Evolutionary conservation across 2,888 invertebrate genomes (phyloP), one percentile per base, ranked within the genome.

Genomic region (Mythimna ferrago): DNA sequence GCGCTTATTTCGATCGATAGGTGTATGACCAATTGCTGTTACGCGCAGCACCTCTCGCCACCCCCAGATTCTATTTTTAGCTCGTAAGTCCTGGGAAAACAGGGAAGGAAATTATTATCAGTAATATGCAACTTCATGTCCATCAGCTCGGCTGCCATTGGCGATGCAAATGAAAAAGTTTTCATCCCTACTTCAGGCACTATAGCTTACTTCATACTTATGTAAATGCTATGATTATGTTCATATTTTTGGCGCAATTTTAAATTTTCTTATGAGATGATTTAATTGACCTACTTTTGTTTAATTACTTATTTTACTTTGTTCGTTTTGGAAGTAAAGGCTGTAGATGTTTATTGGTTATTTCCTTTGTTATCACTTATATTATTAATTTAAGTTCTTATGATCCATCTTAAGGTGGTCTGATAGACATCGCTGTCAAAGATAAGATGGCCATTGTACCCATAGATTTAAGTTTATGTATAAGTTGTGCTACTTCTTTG

Each of bases 1-100:
- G 81, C 80, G 81, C 83, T 82, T 81, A 75, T 81, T 65, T 10
- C 74, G 80, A 81, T 81, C 81, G 71, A 81, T 81, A 74, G 66
- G 32, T 71, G 71, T 81, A 81, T 79, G 60, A 83, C 75, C 83
- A 79, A 81, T 81, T 79, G 80, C 75, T 80, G 80, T 71, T 68
- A 66, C 16, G 83, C 81, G 80, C 81, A 79, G 75, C 60, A 69
- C 83, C 66, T 82, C 66, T 41, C 65, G 54, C 70, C 83, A 73
- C 79, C 80, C 80, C 80, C 68, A 82, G 80, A 71, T 60, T 54
- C 67, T 81, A 82, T 81, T 66, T 81, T 79, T 81, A 81, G 80
- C 53, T 67, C 54, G 16, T 58, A 66, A 51, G 73, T 66, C 71
- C 81, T 79, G 81, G 79, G 71, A 66, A 82, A 61, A 81, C 9